phyloP scores from a whole-genome alignment of 2,797 vertebrate species.

The Schizothorax lantsangensis region DNA sequence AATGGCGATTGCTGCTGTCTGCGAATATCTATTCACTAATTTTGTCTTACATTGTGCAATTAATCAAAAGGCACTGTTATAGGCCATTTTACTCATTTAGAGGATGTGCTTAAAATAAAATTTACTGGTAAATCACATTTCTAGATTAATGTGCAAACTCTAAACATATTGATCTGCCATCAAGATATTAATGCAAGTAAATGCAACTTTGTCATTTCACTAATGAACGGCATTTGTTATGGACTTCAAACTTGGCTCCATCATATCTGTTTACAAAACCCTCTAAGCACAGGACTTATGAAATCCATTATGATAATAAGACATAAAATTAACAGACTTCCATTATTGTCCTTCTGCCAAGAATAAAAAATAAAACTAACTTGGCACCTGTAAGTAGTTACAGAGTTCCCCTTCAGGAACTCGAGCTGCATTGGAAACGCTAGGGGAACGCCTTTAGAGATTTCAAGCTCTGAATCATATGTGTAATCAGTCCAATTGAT shows the following conservation, averaged over 20 bases:
- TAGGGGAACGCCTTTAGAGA: too few relatives aligned
- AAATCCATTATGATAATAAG: slow-evolving; percentile 63
- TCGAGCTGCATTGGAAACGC: too few relatives aligned
- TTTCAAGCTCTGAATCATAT: too few relatives aligned
- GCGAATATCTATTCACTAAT: not conserved
- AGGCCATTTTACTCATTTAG: not conserved
- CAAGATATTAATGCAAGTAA: not conserved
- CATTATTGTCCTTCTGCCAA: slow-evolving; percentile 65
- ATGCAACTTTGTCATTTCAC: not conserved
- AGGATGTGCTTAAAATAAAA: not conserved
- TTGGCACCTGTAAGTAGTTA: slow-evolving; percentile 70
- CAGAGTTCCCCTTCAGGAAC: not conserved
- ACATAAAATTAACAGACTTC: slow-evolving; percentile 68
- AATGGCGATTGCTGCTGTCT: not conserved
- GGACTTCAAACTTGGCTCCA: slow-evolving; percentile 52
- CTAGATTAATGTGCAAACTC: not conserved
- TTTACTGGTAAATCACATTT: not conserved
- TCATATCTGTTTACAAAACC: slow-evolving; percentile 61
- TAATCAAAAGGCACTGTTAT: not conserved
- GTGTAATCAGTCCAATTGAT: too few relatives aligned
- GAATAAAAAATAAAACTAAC: slow-evolving; percentile 61
- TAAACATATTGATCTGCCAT: not conserved
- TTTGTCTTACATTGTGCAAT: not conserved
- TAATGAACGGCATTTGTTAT: slow-evolving; percentile 31
- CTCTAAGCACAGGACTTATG: slow-evolving; percentile 66